Evolutionary conservation across 2,888 invertebrate species (phyloP), one percentile per base, ranked within the genome.

Genomic region (Disparrhopalites patrizii): DNA sequence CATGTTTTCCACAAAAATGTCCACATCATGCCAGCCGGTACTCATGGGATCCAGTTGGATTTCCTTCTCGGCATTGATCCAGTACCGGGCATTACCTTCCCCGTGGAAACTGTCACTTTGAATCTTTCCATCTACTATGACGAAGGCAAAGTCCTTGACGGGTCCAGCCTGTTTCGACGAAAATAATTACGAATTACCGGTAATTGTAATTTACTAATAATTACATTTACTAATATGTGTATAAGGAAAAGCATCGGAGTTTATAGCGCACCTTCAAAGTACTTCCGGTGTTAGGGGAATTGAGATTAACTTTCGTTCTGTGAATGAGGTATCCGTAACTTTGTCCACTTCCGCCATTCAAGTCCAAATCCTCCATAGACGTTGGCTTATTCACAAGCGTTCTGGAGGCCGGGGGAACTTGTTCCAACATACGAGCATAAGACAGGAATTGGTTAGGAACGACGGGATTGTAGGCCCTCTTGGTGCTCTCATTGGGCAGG

Each of bases 301-400:
- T n/a, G n/a, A 31, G 50, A 30, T 30, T 20, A 23, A 40, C 47
- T n/a, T 69, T 70, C 67, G 80, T 82, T 33, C 82, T 74, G 76
- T 85, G 85, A 30, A 84, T 71, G 18, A 82, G 79, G 73, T 83
- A 85, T 0, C 85, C 85, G 71, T 81, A 83, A 65, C 82, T 81
- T 77, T 85, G 85, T 0, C 84, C 85, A 43, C 78, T 80, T 13
- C 62, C 70, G 25, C 65, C 61, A 62, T 74, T 74, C 63, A 76
- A 74, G 5, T 69, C 68, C 18, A 78, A 67, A n/a, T 73, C 70
- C 69, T 77, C 77, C 73, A 77, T 77, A 18, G 77, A 68, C 1
- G 75, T 52, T 3, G 73, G 71, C 1, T 63, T 27, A 8, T 67
- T 43, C n/a, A 61, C 18, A 20, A 47, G 38, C 31, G 70, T 67